These are phyloP conservation scores for Phyllotreta striolata DNA, from an alignment of 2,888 invertebrate genomes.

Conservation along the genomic window DNA sequence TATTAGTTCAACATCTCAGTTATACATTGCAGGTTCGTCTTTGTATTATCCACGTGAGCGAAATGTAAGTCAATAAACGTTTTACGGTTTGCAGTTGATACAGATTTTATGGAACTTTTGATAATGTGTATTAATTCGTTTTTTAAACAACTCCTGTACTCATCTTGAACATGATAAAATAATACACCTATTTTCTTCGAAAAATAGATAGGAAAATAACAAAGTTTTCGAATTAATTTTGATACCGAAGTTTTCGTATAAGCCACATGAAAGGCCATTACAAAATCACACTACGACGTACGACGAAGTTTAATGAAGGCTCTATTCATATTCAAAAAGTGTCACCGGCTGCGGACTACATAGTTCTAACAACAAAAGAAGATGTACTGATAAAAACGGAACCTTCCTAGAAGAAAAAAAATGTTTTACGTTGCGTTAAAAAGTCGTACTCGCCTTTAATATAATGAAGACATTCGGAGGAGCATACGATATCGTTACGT, in stretches of 20 bases:
- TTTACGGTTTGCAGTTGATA: not conserved
- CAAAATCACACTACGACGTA: slow-evolving; percentile 36
- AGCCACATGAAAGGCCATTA: slow-evolving; percentile 29
- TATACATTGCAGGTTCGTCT: slow-evolving; percentile 29
- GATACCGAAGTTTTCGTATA: slow-evolving; percentile 26
- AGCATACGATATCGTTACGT: slow-evolving; percentile 30
- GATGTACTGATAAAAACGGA: slow-evolving; percentile 40
- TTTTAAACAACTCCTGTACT: no score
- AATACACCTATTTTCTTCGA: no score
- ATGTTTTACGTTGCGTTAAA: slow-evolving; percentile 36
- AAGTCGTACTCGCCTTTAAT: slow-evolving; percentile 35
- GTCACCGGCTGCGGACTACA: slow-evolving; percentile 34
- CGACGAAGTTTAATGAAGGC: slow-evolving; percentile 42
- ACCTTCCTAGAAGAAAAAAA: slow-evolving; percentile 39
- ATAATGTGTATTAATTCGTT: no score
- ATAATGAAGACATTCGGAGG: slow-evolving; percentile 34
- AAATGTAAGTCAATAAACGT: slow-evolving; percentile 16
- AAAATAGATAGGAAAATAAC: slow-evolving; percentile 11
- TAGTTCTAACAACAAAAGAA: slow-evolving; percentile 35
- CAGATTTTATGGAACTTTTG: no score
- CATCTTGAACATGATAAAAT: no score
- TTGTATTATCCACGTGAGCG: slow-evolving; percentile 14
- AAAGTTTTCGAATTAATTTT: not conserved
- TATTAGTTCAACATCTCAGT: slow-evolving; percentile 29
- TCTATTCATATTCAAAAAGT: slow-evolving; percentile 44